Evolutionary conservation across 2,113 vertebrate genomes (phyloP).

Genomic region (Phalacrocorax carbo): DNA sequence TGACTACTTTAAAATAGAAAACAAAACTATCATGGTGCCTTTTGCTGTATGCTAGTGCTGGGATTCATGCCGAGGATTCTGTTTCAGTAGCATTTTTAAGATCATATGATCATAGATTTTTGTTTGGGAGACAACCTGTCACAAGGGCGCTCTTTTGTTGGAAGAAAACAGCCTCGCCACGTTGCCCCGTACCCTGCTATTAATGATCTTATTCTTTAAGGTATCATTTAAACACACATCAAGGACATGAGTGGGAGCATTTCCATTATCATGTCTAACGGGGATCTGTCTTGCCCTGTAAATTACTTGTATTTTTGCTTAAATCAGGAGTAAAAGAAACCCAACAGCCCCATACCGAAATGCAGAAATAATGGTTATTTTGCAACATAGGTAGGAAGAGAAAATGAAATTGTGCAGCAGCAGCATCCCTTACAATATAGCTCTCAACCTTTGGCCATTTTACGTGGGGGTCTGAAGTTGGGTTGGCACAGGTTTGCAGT

Average conservation of each 20-base stretch:
- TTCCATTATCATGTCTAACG: conserved; percentile 11
- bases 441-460: background rate
- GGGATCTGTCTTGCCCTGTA: conserved; percentile 43
- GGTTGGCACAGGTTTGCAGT: background rate
- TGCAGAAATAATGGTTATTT: conserved; percentile 8
- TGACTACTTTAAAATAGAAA: conserved; percentile 97
- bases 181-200: conserved; percentile 79
- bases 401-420: background rate
- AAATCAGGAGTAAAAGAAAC: conserved; percentile 7
- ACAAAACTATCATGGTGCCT: conserved; percentile 99
- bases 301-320: background rate
- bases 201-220: conserved; percentile 82
- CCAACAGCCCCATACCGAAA: background rate
- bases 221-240: conserved; percentile 39
- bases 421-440: background rate
- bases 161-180: conserved; percentile 71
- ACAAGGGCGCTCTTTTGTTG: conserved; percentile 14
- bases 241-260: conserved; percentile 27
- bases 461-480: background rate
- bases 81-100: conserved; percentile 92
- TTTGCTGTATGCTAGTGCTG: conserved; percentile 96
- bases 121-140: conserved; percentile 46
- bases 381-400: conserved; percentile 11
- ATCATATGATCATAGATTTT: conserved; percentile 64
- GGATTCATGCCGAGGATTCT: conserved; percentile 81